Percentiles rank a stretch among this genome's conserved stretches.
These are phyloP conservation scores for Aphaenogaster ashmeadi DNA, from an alignment of 1,140 invertebrate genomes.

Conservation along the genomic window DNA sequence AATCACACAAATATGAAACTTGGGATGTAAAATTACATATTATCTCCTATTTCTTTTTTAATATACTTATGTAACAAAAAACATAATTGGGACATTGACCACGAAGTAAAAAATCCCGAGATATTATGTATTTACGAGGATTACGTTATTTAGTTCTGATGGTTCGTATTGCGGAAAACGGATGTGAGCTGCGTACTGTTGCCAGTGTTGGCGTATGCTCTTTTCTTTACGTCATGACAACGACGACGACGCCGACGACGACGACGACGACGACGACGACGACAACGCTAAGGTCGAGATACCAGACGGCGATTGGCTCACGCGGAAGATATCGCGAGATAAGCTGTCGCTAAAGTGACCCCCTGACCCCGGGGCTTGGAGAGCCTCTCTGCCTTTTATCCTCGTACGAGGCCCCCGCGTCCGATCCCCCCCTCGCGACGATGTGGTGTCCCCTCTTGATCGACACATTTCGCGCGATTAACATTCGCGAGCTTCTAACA, in stretches of 20 bases:
- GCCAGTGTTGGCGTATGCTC: not conserved
- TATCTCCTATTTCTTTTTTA: not conserved
- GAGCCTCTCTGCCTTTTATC: constrained; percentile 34
- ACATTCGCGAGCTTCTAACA: not conserved
- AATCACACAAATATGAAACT: not conserved
- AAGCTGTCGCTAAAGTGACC: constrained; percentile 72
- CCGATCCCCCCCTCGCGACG: not conserved
- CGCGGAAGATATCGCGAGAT: constrained; percentile 71
- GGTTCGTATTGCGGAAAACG: not conserved
- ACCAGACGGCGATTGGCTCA: constrained; percentile 73
- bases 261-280: constrained; percentile 16
- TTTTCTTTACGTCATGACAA: constrained; percentile 62
- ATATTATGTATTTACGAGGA: not conserved
- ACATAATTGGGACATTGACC: not conserved
- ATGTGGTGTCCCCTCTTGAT: not conserved
- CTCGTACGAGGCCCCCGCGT: not conserved
- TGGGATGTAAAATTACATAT: not conserved
- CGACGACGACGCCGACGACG: constrained; percentile 30
- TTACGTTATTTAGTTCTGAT: not conserved
- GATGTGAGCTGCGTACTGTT: not conserved
- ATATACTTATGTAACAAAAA: not conserved
- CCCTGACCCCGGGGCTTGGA: constrained; percentile 57
- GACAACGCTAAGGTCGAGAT: constrained; percentile 71
- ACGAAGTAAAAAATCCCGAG: not conserved
- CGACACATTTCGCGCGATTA: constrained; percentile 35